Evolutionary conservation across 2,797 vertebrate genomes (phyloP), one percentile per base, ranked within the genome.

Genomic region (Microctenopoma lineatum): DNA sequence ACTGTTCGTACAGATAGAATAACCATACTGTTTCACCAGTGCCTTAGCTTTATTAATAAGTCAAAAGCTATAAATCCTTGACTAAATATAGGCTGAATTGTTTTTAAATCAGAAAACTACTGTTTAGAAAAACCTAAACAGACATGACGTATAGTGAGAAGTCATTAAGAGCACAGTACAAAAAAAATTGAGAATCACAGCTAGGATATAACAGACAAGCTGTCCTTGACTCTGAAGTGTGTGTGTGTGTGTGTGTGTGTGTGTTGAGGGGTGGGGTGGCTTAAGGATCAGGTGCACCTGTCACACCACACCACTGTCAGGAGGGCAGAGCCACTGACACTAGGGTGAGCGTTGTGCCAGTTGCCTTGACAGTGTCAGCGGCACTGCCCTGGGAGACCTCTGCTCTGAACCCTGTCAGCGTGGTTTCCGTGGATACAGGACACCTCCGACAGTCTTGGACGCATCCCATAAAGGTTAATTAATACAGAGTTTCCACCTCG

Each of bases 391-490:
- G 44, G 59, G 79, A 91, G 89, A 89, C 91, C 90, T 90, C 77
- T 84, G 87, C 84, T 82, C 83, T 90, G 91, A 94, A 93, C 92
- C 84, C 90, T 94, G 93, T 94, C 94, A 94, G 86, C 83, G 80
- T 86, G 77, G 90, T 92, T 90, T 91, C 89, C 89, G 84, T 89
- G 89, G 92, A 91, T 90, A 94, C 90, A 79, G 87, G 85, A 90
- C 89, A 86, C 84, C 80, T 86, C 85, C 74, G 84, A 92, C 90
- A 92, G 92, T 85, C 90, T 88, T 79, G 85, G 88, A 84, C 59
- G 56, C 77, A 65, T 90, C 92, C 86, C 87, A 88, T 89, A 94
- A 94, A 94, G 94, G 93, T 94, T 94, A 94, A 94, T 94, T 93
- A 94, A 94, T 93, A 93, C 93, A 90, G 91, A 90, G 85, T 84